Evolutionary conservation across 1,140 invertebrate genomes (phyloP).

Genomic region (Mesaphorura yosii): DNA sequence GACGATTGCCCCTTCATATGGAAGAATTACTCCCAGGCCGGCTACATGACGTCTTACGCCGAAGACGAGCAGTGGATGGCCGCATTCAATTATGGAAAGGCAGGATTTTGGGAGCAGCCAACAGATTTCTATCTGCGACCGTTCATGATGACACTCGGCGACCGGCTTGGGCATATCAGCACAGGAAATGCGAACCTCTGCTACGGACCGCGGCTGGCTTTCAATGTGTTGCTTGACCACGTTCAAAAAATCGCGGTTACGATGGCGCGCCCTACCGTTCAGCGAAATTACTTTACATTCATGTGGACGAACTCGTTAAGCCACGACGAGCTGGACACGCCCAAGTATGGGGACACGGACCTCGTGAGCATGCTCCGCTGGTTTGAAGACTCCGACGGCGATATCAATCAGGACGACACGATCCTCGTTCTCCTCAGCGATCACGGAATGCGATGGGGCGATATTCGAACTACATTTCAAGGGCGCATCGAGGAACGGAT

Average conservation of each 20-base stretch:
- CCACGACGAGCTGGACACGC: constrained; percentile 28
- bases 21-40: constrained; percentile 39
- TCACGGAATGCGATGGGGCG: constrained; percentile 81
- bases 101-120: constrained; percentile 39
- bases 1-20: constrained; percentile 42
- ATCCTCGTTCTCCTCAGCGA: constrained; percentile 74
- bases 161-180: constrained; percentile 11
- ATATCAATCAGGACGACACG: constrained; percentile 42
- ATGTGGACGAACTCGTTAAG: constrained; percentile 25
- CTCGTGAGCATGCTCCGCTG: constrained; percentile 26
- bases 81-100: constrained; percentile 40
- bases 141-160: constrained; percentile 38
- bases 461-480: constrained; percentile 42
- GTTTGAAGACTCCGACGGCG: constrained; percentile 10
- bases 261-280: not conserved
- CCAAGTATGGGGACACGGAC: constrained; percentile 20
- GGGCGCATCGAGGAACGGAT: constrained; percentile 40
- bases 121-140: constrained; percentile 41
- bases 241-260: constrained; percentile 31
- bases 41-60: constrained; percentile 41
- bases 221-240: constrained; percentile 34
- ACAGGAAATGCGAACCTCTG: constrained; percentile 27
- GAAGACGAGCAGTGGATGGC: constrained; percentile 42
- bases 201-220: constrained; percentile 25
- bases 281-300: not conserved